A percentile compares a stretch with the other conserved stretches of the same genome.
These are phyloP conservation scores for Gonocerus acuteangulatus DNA, from an alignment of 2,888 invertebrate species.

Conservation along the genomic window DNA sequence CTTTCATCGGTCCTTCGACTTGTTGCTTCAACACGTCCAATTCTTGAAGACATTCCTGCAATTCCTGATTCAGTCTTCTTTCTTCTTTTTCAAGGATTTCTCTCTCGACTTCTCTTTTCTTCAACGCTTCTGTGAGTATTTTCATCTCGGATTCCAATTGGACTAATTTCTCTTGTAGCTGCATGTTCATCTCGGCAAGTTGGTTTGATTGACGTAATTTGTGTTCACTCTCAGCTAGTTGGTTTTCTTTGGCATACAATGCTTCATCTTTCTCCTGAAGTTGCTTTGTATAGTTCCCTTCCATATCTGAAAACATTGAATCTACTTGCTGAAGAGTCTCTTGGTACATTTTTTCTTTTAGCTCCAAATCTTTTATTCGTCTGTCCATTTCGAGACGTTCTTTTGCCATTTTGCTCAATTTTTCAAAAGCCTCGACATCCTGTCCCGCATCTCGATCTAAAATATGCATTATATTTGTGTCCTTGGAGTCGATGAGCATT, in stretches of 20 bases:
- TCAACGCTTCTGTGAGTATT: conserved; percentile 49
- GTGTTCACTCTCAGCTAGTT: conserved; percentile 49
- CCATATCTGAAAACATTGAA: conserved; percentile 63
- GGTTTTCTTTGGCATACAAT: conserved; percentile 48
- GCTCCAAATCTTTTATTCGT: conserved; percentile 55
- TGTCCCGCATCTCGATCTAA: conserved; percentile 18
- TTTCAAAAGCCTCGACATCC: conserved; percentile 46
- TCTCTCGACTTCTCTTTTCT: conserved; percentile 35
- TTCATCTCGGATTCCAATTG: conserved; percentile 50
- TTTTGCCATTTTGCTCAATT: conserved; percentile 48
- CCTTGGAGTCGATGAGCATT: conserved; percentile 23
- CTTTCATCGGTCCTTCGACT: conserved; percentile 44
- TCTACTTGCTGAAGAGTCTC: conserved; percentile 65
- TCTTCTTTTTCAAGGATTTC: conserved; percentile 47
- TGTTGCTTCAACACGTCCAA: conserved; percentile 46
- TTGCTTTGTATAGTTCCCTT: conserved; percentile 55
- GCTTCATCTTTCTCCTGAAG: conserved; percentile 52
- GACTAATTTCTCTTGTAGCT: conserved; percentile 42
- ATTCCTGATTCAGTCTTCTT: conserved; percentile 48
- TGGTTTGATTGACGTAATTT: conserved; percentile 43
- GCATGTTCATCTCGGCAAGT: conserved; percentile 32
- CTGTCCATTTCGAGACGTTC: conserved; percentile 54
- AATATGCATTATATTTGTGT: conserved; percentile 5
- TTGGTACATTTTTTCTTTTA: conserved; percentile 58
- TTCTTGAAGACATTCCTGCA: conserved; percentile 48